phyloP scores from a whole-genome alignment of 2,888 invertebrate genomes.

The Lasioglossum marginatum region DNA sequence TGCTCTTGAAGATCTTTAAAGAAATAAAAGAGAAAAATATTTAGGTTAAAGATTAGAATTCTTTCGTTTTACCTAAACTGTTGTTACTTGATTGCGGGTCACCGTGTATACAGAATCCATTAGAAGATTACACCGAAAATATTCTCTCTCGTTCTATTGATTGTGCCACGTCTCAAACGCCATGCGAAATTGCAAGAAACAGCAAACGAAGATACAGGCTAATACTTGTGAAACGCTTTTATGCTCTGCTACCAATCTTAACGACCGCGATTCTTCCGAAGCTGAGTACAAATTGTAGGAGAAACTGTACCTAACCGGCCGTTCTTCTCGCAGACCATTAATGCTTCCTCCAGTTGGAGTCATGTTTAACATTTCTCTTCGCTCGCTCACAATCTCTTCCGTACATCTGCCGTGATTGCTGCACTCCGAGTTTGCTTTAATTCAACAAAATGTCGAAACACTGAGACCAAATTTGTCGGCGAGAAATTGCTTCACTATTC shows the following conservation, averaged over 20 bases:
- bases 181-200: background rate
- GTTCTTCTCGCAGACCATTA: constrained; percentile 45
- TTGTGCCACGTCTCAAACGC: background rate
- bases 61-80: background rate
- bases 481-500: background rate
- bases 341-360: constrained; percentile 21
- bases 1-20: background rate
- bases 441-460: constrained; percentile 19
- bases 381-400: constrained; percentile 36
- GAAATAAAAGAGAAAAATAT: background rate
- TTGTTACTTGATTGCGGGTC: background rate
- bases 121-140: background rate
- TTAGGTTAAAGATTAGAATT: background rate
- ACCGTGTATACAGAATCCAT: constrained; percentile 1
- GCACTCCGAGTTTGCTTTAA: constrained; percentile 9
- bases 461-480: background rate
- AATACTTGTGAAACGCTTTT: constrained; percentile 42
- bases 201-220: constrained; percentile 2
- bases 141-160: background rate
- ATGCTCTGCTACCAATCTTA: constrained; percentile 28
- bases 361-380: constrained; percentile 27
- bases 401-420: constrained; percentile 20
- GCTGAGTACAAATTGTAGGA: constrained; percentile 43
- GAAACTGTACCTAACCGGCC: constrained; percentile 42
- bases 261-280: constrained; percentile 42